Conservation (phyloP, 2,113 vertebrate species). For the Neoarius graeffei region DNA sequence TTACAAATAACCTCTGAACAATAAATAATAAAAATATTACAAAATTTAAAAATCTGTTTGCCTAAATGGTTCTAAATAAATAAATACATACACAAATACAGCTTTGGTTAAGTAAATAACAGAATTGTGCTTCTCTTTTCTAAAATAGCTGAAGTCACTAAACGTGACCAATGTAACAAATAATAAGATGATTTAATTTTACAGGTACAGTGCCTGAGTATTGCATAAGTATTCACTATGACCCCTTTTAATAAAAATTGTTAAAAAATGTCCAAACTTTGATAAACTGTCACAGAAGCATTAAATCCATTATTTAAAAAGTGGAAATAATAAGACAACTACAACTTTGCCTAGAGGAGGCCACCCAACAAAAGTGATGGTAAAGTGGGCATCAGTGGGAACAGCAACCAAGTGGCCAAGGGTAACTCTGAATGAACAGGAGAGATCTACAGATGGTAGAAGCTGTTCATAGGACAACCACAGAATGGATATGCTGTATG, state of each 20-base stretch:
- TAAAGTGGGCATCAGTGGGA: neutral
- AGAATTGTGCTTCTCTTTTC: neutral
- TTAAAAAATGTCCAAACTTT: neutral
- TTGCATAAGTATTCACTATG: neutral
- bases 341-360: too few species aligned
- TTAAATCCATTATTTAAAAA: neutral
- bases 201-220: neutral
- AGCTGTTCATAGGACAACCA: neutral
- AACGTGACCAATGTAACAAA: neutral
- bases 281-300: neutral
- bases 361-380: too few species aligned
- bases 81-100: neutral
- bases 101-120: neutral
- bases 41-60: neutral
- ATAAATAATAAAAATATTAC: neutral
- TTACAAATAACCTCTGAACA: neutral
- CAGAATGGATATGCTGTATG: neutral
- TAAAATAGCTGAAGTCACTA: neutral
- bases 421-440: neutral
- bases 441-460: neutral
- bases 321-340: too few species aligned
- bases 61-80: neutral
- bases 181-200: neutral
- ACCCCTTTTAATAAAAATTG: neutral
- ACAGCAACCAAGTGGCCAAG: neutral